A percentile compares a stretch with the other conserved stretches of the same genome.
These are phyloP conservation scores for Acleris holmiana DNA, from an alignment of 2,888 invertebrate species.

Conservation along the genomic window DNA sequence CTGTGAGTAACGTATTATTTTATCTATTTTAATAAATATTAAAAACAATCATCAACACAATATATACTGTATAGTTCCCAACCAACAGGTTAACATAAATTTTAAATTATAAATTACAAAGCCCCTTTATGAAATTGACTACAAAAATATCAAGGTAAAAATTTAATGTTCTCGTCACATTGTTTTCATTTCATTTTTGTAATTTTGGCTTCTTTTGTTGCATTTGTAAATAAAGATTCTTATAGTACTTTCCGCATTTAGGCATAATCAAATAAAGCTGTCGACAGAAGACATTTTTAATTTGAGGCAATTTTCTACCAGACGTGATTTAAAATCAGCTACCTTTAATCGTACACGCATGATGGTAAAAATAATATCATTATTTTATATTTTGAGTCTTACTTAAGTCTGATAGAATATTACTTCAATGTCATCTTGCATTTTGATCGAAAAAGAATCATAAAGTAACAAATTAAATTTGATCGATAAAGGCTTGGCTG, in stretches of 20 bases:
- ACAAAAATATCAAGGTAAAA: not conserved
- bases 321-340: not conserved
- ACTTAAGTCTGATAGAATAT: not conserved
- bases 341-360: not conserved
- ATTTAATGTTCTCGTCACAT: slow-evolving; percentile 1
- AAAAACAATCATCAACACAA: slow-evolving; percentile 34
- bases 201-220: not conserved
- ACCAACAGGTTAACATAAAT: not conserved
- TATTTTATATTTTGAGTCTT: not conserved
- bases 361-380: too few relatives aligned
- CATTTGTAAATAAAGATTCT: too few relatives aligned
- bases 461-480: slow-evolving; percentile 62
- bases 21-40: slow-evolving; percentile 38
- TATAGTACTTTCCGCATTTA: not conserved
- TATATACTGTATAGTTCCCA: slow-evolving; percentile 1
- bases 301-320: slow-evolving; percentile 1
- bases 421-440: not conserved
- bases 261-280: not conserved
- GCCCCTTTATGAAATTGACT: slow-evolving; percentile 81
- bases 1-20: slow-evolving; percentile 67
- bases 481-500: slow-evolving; percentile 83
- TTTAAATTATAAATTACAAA: slow-evolving; percentile 53
- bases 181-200: not conserved
- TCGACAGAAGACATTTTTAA: not conserved
- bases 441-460: slow-evolving; percentile 13